phyloP scores from a whole-genome alignment of 2,888 invertebrate species.

The Creontiades dilutus region DNA sequence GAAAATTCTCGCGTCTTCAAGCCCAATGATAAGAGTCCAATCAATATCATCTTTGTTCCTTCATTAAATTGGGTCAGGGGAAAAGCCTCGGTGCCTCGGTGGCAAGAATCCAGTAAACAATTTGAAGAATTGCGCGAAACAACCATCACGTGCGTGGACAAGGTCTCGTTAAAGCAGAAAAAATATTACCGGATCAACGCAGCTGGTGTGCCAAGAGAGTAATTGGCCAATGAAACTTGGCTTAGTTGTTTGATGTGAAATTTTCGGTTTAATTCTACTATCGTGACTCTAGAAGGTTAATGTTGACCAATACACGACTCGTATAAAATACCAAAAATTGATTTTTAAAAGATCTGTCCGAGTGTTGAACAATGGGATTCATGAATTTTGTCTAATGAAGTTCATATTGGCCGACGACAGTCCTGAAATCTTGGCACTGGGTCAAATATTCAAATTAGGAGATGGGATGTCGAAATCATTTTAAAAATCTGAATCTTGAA shows the following conservation, averaged over 20 bases:
- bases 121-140: constrained; percentile 1
- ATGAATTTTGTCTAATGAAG: too few relatives aligned
- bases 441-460: too few relatives aligned
- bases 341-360: too few relatives aligned
- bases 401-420: too few relatives aligned
- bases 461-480: too few relatives aligned
- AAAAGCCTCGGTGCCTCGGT: background rate
- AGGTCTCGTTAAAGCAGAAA: background rate
- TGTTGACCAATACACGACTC: too few relatives aligned
- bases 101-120: constrained; percentile 30
- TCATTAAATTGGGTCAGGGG: constrained; percentile 35
- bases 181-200: background rate
- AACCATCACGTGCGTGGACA: background rate
- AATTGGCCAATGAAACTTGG: constrained; percentile 10
- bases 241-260: background rate
- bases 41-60: constrained; percentile 4
- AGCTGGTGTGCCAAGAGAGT: constrained; percentile 16
- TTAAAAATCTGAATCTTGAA: too few relatives aligned
- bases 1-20: background rate
- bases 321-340: too few relatives aligned
- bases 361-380: too few relatives aligned
- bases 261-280: background rate
- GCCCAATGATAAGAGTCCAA: background rate
- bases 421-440: too few relatives aligned
- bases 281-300: background rate